Base-by-base conservation (phyloP, 2,888 invertebrate species). In the Apoda limacodes region DNA sequence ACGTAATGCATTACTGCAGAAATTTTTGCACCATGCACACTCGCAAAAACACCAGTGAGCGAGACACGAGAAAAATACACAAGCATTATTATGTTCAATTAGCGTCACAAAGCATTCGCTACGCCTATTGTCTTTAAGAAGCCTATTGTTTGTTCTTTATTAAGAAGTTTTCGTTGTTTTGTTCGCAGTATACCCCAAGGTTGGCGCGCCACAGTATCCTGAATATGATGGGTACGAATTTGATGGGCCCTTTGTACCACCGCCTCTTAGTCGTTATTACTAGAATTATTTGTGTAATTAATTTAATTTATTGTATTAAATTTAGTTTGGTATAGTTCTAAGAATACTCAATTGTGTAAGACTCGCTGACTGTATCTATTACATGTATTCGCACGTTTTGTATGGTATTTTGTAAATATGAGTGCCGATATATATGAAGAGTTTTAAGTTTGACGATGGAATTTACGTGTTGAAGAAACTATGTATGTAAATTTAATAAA, bases 141-240 rank as follows among this genome's bases (percentile, higher is more conserved):
- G 34, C 42, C 28, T 10, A 42, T 45, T 38, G 38, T 43, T 47
- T 37, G 43, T 41, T 47, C 44, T 48, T 43, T 43, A 29, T 28
- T 37, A 37, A 39, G 30, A 35, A 39, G 37, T 43, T 30, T 27
- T 23, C 32, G 34, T 32, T 26, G 35, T 37, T 48, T 46, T 51
- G 30, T 42, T 34, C 67, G 20, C 71, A 76, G 78, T 63, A 32
- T 68, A 56, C 43, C 52, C 65, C n/a, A 66, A 61, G 39, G 47
- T 48, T 23, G 59, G 49, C 2, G 56, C 52, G 9, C 52, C 52
- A 3, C 64, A 60, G 34, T 68, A 57, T 40, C 58, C 62, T 4
- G 74, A 71, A 22, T 76, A 71, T 43, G 70, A 72, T 13, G 60
- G 58, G 0, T 67, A 62, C 24, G 70, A 70, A 2, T 40, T 60